These are phyloP conservation scores for Acanthosepion esculentum DNA, from an alignment of 2,888 invertebrate genomes.

Conservation along the genomic window DNA sequence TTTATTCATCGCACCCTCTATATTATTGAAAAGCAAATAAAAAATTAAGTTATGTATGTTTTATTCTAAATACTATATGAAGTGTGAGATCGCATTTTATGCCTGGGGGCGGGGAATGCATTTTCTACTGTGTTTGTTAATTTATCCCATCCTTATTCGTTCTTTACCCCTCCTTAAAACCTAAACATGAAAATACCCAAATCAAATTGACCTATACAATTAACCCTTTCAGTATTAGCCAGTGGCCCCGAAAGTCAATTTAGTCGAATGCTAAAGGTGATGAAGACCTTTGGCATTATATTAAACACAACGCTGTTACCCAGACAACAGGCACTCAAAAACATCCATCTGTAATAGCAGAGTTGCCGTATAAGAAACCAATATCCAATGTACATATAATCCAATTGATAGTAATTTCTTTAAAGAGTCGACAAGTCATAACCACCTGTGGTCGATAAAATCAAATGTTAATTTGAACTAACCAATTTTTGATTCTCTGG, in stretches of 20 bases:
- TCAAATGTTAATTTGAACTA: too few species aligned
- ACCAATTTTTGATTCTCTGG: too few species aligned
- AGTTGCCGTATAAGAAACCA: neutral
- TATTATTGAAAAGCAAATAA: too few species aligned
- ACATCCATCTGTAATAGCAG: neutral
- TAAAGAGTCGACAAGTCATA: neutral
- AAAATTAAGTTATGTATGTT: too few species aligned
- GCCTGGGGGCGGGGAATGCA: too few species aligned
- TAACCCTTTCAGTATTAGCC: neutral
- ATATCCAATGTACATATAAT: neutral
- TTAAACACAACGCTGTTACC: neutral
- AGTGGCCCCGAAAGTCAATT: neutral
- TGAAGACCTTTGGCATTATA: neutral
- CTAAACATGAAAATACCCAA: neutral
- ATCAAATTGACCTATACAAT: constrained; percentile 1
- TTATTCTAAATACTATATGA: too few species aligned
- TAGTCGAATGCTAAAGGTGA: neutral
- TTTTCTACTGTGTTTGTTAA: neutral
- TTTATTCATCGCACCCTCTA: too few species aligned
- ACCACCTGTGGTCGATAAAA: too few species aligned
- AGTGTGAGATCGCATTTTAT: too few species aligned
- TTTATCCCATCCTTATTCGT: neutral
- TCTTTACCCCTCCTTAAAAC: neutral
- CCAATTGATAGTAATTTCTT: neutral
- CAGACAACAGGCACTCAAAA: neutral